These are phyloP conservation scores for Tupaia tana DNA, from an alignment of 2,113 vertebrate genomes.

Conservation along the genomic window DNA sequence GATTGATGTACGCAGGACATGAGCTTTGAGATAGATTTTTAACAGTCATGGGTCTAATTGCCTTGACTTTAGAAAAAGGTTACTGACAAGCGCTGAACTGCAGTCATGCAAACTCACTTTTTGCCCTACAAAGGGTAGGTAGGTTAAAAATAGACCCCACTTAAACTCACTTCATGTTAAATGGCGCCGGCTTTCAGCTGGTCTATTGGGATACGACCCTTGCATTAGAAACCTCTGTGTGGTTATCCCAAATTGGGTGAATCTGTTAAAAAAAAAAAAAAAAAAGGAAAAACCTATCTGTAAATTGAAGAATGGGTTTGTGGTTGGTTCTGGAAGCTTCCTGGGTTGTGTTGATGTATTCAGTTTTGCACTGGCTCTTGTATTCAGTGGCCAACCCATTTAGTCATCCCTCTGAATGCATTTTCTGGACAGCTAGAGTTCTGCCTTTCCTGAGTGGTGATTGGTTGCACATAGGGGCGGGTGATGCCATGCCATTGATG, in stretches of 20 bases:
- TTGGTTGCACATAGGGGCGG: not conserved
- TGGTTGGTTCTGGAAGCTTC: not conserved
- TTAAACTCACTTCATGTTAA: not conserved
- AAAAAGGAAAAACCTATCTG: not conserved
- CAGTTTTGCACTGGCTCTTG: constrained; percentile 1
- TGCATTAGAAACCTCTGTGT: not conserved
- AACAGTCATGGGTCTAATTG: not conserved
- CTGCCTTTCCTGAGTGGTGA: not conserved
- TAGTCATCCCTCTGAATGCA: constrained; percentile 21
- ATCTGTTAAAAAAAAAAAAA: not conserved
- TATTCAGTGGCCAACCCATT: not conserved
- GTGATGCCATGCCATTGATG: constrained; percentile 56
- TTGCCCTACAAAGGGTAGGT: not conserved
- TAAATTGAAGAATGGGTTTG: not conserved
- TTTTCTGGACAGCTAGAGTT: constrained; percentile 26
- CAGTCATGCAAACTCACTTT: not conserved
- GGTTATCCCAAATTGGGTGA: constrained; percentile 18
- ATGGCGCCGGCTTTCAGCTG: not conserved
- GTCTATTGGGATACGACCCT: not conserved
- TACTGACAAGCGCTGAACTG: not conserved
- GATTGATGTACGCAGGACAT: constrained; percentile 22
- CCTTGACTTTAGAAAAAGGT: constrained; percentile 21
- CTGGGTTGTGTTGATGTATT: constrained; percentile 1
- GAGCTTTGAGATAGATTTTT: constrained; percentile 32
- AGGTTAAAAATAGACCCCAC: constrained; percentile 18